These are phyloP conservation scores for Macquaria australasica DNA, from an alignment of 2,113 vertebrate species.

Conservation along the genomic window DNA sequence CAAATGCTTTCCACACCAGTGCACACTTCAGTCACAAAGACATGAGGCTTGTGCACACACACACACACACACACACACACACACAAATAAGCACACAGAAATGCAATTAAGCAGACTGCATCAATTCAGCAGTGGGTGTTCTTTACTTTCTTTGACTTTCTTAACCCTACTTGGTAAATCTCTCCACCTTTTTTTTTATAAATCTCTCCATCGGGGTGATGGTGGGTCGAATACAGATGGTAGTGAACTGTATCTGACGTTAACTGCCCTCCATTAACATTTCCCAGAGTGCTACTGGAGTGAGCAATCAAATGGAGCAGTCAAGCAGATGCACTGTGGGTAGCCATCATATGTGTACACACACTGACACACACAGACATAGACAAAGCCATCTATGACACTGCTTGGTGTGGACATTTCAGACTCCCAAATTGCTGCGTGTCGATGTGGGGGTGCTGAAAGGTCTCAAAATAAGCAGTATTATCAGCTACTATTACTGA, in stretches of 20 bases:
- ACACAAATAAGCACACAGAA: not conserved
- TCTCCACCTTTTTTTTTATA: not conserved
- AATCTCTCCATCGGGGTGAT: not conserved
- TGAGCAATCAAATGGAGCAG: conserved; percentile 63
- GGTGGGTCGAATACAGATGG: conserved; percentile 28
- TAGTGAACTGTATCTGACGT: conserved; percentile 51
- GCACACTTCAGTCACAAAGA: conserved; percentile 47
- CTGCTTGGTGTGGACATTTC: conserved; percentile 51
- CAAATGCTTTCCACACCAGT: conserved; percentile 40
- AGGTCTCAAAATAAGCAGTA: conserved; percentile 16
- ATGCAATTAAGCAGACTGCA: conserved; percentile 26
- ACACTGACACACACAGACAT: not conserved
- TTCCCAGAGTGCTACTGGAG: conserved; percentile 61
- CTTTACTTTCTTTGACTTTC: conserved; percentile 16
- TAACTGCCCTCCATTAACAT: conserved; percentile 73
- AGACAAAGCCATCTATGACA: conserved; percentile 13
- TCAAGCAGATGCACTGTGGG: conserved; percentile 55
- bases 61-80: not conserved
- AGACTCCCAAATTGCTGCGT: conserved; percentile 29
- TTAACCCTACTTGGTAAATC: conserved; percentile 22
- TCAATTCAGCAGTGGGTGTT: conserved; percentile 7
- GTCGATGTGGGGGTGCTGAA: not conserved
- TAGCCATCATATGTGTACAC: conserved; percentile 26
- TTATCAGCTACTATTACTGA: conserved; percentile 25
- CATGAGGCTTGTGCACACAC: conserved; percentile 6